These are phyloP conservation scores for Dromaius novaehollandiae DNA, from an alignment of 2,113 vertebrate genomes.

Conservation along the genomic window DNA sequence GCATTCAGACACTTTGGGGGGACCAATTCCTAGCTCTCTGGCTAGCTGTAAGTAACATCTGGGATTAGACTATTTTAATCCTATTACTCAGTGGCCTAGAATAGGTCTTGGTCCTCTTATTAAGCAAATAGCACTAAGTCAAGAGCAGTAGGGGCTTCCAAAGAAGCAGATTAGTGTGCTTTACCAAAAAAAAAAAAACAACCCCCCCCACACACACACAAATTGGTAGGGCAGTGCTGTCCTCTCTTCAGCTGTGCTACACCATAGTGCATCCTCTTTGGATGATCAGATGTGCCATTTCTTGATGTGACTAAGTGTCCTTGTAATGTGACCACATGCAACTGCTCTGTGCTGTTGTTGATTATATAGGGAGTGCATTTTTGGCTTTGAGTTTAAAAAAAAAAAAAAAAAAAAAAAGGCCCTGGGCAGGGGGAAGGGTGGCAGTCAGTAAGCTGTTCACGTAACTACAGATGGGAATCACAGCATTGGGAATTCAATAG, in stretches of 20 bases:
- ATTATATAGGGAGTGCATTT: not conserved
- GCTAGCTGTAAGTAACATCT: not conserved
- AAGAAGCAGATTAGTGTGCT: not conserved
- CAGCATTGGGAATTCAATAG: not conserved
- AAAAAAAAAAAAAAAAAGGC: too few species aligned
- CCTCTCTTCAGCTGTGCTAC: not conserved
- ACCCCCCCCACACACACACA: too few species aligned
- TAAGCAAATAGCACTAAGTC: not conserved
- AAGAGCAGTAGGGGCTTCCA: not conserved
- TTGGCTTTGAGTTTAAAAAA: not conserved
- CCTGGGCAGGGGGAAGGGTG: not conserved
- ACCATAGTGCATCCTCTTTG: not conserved
- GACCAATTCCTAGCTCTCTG: not conserved
- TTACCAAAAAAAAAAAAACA: too few species aligned
- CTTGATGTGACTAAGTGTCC: not conserved
- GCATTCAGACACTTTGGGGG: not conserved
- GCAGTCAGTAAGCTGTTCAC: not conserved
- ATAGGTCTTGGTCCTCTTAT: not conserved
- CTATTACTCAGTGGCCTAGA: not conserved
- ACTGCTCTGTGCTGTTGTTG: not conserved
- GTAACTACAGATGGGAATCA: accelerated
- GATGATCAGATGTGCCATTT: not conserved
- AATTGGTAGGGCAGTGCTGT: not conserved
- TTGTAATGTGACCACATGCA: not conserved
- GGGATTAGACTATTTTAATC: not conserved